phyloP scores from a whole-genome alignment of 1,140 invertebrate genomes.

The Anagrus nilaparvatae region DNA sequence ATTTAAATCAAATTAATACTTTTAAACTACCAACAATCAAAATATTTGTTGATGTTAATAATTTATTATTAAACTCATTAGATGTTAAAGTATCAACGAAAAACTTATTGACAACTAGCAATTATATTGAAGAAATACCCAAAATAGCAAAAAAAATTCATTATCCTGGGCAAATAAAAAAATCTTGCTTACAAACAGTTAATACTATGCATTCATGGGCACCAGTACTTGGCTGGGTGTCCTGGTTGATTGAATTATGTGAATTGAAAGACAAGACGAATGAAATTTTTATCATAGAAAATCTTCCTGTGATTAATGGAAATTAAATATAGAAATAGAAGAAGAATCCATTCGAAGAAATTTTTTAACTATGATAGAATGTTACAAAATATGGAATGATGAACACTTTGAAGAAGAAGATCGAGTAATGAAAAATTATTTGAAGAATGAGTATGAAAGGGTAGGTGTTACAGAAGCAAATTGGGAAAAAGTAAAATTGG shows the following conservation, averaged over 20 bases:
- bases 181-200: slow-evolving; percentile 48
- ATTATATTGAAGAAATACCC: slow-evolving; percentile 39
- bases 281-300: slow-evolving; percentile 16
- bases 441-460: slow-evolving; percentile 15
- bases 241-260: slow-evolving; percentile 41
- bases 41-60: slow-evolving; percentile 27
- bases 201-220: slow-evolving; percentile 47
- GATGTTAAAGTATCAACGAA: slow-evolving; percentile 21
- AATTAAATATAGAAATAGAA: slow-evolving; percentile 10
- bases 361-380: slow-evolving; percentile 19
- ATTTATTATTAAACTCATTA: slow-evolving; percentile 20
- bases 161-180: slow-evolving; percentile 44
- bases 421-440: slow-evolving; percentile 17
- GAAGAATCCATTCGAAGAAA: slow-evolving; percentile 10
- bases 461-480: slow-evolving; percentile 19
- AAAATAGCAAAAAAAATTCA: slow-evolving; percentile 40
- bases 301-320: slow-evolving; percentile 13
- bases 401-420: slow-evolving; percentile 22
- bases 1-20: slow-evolving; percentile 27
- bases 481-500: slow-evolving; percentile 3
- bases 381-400: slow-evolving; percentile 23
- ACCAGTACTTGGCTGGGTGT: slow-evolving; percentile 43
- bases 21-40: slow-evolving; percentile 30
- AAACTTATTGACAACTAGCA: slow-evolving; percentile 20
- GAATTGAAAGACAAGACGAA: slow-evolving; percentile 22